Conservation (phyloP, 2,113 vertebrate genomes). For the Trematomus loennbergii region DNA sequence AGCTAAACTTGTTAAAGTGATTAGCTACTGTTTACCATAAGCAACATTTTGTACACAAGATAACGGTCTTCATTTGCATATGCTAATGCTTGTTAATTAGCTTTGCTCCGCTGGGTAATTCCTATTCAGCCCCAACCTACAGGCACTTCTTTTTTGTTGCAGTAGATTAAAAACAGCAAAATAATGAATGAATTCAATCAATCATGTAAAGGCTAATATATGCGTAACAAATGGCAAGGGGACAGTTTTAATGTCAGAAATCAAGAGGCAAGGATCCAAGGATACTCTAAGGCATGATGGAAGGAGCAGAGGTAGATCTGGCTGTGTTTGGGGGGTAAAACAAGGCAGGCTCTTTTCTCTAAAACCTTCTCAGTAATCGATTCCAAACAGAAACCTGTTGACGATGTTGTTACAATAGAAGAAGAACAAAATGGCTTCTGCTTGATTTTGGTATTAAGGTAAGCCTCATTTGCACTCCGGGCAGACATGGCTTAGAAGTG, state of each 20-base stretch:
- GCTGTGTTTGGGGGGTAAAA: slow-evolving; percentile 47
- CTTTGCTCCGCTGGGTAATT: slow-evolving; percentile 78
- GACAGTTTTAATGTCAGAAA: slow-evolving; percentile 78
- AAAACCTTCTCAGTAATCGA: slow-evolving; percentile 47
- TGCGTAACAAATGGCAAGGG: slow-evolving; percentile 78
- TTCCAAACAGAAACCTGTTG: slow-evolving; percentile 65
- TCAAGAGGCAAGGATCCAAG: slow-evolving; percentile 61
- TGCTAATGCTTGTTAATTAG: slow-evolving; percentile 83
- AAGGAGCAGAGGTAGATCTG: slow-evolving; percentile 18
- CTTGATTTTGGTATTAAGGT: slow-evolving; percentile 67
- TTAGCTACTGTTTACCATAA: slow-evolving; percentile 83
- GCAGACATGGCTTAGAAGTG: slow-evolving; percentile 45
- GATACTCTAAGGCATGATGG: slow-evolving; percentile 52
- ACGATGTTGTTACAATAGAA: slow-evolving; percentile 42
- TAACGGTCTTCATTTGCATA: slow-evolving; percentile 83
- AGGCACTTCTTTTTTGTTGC: slow-evolving; percentile 57
- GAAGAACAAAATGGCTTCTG: slow-evolving; percentile 63
- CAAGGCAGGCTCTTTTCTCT: slow-evolving; percentile 30
- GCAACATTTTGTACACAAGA: slow-evolving; percentile 83
- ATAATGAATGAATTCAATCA: slow-evolving; percentile 82
- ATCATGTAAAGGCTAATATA: slow-evolving; percentile 85
- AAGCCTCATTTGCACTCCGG: slow-evolving; percentile 49
- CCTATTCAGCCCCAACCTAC: slow-evolving; percentile 77
- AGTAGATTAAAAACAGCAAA: slow-evolving; percentile 71
- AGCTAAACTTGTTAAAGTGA: slow-evolving; percentile 81